phyloP scores from a whole-genome alignment of 2,888 invertebrate genomes.

The Hololepta plana region DNA sequence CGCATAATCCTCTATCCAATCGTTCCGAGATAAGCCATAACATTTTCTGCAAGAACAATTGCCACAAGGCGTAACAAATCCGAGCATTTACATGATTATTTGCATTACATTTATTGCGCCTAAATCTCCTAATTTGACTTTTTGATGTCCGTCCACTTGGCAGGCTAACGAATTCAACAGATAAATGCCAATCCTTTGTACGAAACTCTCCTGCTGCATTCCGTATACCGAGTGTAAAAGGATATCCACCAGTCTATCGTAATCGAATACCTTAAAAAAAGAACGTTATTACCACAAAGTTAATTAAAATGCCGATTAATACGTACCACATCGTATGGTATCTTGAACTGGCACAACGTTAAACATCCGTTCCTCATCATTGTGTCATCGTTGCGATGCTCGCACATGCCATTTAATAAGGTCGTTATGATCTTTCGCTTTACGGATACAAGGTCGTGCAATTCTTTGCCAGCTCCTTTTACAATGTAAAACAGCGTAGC shows the following conservation, averaged over 20 bases:
- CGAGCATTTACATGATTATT: neutral
- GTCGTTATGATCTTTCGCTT: conserved; percentile 67
- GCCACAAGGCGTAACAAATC: neutral
- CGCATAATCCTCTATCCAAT: conserved; percentile 57
- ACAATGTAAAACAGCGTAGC: conserved; percentile 91
- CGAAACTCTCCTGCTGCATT: conserved; percentile 75
- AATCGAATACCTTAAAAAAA: conserved; percentile 63
- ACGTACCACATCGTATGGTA: conserved; percentile 84
- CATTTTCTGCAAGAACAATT: conserved; percentile 48
- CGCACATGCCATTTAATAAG: conserved; percentile 76
- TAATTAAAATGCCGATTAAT: conserved; percentile 3
- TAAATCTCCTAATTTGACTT: conserved; percentile 74
- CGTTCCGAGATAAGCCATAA: conserved; percentile 70
- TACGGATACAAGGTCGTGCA: conserved; percentile 45
- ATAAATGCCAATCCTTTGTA: conserved; percentile 88
- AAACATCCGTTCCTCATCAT: conserved; percentile 96
- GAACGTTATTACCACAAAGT: conserved; percentile 4
- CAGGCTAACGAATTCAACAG: conserved; percentile 90
- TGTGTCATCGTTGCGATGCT: conserved; percentile 67
- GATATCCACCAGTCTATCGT: conserved; percentile 68
- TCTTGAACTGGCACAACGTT: conserved; percentile 85
- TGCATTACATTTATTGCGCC: conserved; percentile 59
- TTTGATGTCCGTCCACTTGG: conserved; percentile 87
- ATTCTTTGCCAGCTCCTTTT: conserved; percentile 64
- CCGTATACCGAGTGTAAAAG: conserved; percentile 66